Evolutionary conservation across 2,888 invertebrate genomes (phyloP).

Genomic region (Acronicta alni): DNA sequence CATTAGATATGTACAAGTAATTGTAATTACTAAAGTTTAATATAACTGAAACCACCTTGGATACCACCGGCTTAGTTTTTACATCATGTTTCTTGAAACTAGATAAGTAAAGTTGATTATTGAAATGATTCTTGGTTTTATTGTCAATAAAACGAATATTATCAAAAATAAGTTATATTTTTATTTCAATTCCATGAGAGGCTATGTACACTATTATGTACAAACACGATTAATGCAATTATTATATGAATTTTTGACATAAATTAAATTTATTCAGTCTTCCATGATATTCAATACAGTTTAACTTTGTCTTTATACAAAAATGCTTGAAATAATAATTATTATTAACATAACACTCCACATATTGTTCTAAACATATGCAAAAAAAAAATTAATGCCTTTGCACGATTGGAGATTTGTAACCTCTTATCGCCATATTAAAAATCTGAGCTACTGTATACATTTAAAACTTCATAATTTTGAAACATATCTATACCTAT

Average conservation of each 20-base stretch:
- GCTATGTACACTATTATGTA: conserved; percentile 66
- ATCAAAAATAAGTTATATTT: conserved; percentile 85
- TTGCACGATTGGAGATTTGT: conserved; percentile 3
- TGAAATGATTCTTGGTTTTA: conserved; percentile 51
- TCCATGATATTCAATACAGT: conserved; percentile 82
- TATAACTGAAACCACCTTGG: conserved; percentile 42
- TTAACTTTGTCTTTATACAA: conserved; percentile 68
- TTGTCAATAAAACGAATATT: conserved; percentile 71
- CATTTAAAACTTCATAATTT: too few relatives aligned
- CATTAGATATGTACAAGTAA: conserved; percentile 15
- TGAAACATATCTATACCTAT: too few relatives aligned
- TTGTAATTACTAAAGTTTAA: conserved; percentile 14
- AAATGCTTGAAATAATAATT: conserved; percentile 39
- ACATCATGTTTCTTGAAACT: conserved; percentile 51
- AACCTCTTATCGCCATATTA: too few relatives aligned
- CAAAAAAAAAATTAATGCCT: conserved; percentile 20
- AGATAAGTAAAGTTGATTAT: conserved; percentile 46
- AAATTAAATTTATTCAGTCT: conserved; percentile 85
- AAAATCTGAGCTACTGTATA: too few relatives aligned
- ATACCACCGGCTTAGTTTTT: conserved; percentile 55
- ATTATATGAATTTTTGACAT: conserved; percentile 67
- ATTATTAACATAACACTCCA: conserved; percentile 18
- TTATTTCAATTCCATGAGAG: conserved; percentile 78
- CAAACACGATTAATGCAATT: conserved; percentile 75
- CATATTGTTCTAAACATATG: conserved; percentile 3